Evolutionary conservation across 2,888 invertebrate species (phyloP), one percentile per base, ranked within the genome.

Genomic region (Homarus gammarus): DNA sequence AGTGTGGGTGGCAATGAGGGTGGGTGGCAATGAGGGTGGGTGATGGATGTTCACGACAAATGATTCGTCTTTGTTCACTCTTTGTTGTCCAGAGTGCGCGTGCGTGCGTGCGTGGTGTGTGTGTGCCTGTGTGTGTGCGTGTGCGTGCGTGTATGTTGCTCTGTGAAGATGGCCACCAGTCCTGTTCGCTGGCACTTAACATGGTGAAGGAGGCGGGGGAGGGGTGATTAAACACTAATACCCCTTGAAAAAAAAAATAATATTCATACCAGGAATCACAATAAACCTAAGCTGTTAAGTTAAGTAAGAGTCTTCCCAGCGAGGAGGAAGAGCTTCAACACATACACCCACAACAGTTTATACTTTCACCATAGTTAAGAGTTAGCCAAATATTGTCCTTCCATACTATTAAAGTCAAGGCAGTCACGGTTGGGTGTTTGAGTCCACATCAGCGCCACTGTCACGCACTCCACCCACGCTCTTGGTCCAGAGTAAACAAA

Each of bases 281-380:
- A n/a, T n/a, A n/a, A n/a, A n/a, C n/a, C n/a, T n/a, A n/a, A n/a
- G n/a, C n/a, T n/a, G n/a, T n/a, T n/a, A n/a, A n/a, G n/a, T n/a
- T n/a, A n/a, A n/a, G n/a, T n/a, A n/a, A n/a, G n/a, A n/a, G n/a
- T 31, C 68, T 68, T 68, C 68, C 68, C 6, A 68, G 12, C 56
- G 18, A 15, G 12, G 18, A 15, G 12, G 18, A 15, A 10, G 18
- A 27, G 18, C 31, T 12, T 68, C 27, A 12, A 27, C n/a, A 31
- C 27, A 10, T 68, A 10, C 12, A 27, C 22, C 36, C n/a, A 33
- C 38, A n/a, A n/a, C n/a, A 15, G 40, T 3, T 33, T 56, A 73
- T 73, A 73, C 84, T 70, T 84, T 73, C 84, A 84, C 84, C 84
- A 70, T 83, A 83, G 83, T 70, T 84, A 84, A 84, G 73, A 73